Conservation (phyloP, 1,140 invertebrate genomes). For the Formica exsecta region DNA sequence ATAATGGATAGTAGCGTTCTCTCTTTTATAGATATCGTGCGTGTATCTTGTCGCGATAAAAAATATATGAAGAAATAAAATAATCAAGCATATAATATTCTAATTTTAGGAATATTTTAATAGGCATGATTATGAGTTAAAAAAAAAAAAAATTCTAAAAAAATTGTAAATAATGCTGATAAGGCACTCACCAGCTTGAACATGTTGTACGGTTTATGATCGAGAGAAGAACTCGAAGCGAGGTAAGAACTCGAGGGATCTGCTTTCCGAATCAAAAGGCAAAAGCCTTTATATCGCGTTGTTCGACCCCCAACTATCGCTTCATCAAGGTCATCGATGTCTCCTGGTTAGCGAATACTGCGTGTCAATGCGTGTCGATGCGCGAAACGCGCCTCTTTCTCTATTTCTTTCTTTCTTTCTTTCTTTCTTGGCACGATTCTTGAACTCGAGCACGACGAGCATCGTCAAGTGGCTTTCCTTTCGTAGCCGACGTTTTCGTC, state of each 20-base stretch:
- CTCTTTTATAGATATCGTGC: no score
- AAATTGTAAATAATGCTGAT: not conserved
- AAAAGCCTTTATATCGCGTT: slow-evolving; percentile 55
- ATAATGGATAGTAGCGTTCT: no score
- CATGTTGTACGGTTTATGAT: slow-evolving; percentile 36
- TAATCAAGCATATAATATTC: not conserved
- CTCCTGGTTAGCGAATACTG: slow-evolving; percentile 26
- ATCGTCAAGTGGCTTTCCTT: slow-evolving; percentile 55
- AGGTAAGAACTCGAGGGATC: slow-evolving; percentile 21
- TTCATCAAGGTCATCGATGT: slow-evolving; percentile 68
- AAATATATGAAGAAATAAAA: not conserved
- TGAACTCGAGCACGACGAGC: slow-evolving; percentile 31
- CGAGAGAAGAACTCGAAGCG: slow-evolving; percentile 1
- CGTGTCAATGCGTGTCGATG: not conserved
- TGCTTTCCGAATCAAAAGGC: slow-evolving; percentile 41
- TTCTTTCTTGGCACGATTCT: slow-evolving; percentile 26
- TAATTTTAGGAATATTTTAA: not conserved
- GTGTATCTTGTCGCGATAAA: not conserved
- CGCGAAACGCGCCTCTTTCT: slow-evolving; percentile 24
- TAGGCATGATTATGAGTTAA: not conserved
- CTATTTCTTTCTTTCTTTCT: slow-evolving; percentile 28
- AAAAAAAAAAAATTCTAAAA: not conserved
- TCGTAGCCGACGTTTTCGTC: slow-evolving; percentile 37
- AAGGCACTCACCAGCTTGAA: slow-evolving; percentile 40
- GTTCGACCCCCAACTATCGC: slow-evolving; percentile 53